phyloP scores from a whole-genome alignment of 2,797 vertebrate species.

The Pithecia hirsuta region DNA sequence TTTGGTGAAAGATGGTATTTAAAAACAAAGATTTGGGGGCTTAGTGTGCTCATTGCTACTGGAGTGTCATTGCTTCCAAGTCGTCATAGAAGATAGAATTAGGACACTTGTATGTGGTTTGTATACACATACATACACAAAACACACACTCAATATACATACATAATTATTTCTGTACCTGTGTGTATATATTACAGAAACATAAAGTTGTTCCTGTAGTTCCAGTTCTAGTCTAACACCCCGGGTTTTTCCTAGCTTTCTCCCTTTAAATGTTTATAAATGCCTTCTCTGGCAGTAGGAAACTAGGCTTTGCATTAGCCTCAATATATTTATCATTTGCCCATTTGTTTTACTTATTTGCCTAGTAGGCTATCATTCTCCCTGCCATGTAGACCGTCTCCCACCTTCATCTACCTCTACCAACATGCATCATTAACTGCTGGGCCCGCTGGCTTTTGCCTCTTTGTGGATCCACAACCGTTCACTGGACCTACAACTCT shows the following conservation, averaged over 20 bases:
- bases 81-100: not conserved
- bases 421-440: not conserved
- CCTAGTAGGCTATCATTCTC: not conserved
- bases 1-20: slow-evolving; percentile 44
- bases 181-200: not conserved
- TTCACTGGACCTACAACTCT: not conserved
- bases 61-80: not conserved
- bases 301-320: not conserved
- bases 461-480: not conserved
- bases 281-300: not conserved
- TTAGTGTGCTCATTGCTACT: not conserved
- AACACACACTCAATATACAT: not conserved
- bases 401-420: not conserved
- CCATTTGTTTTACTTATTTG: not conserved
- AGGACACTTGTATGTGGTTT: not conserved
- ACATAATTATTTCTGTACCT: not conserved
- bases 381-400: not conserved
- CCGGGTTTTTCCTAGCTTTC: not conserved
- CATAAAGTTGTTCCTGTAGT: not conserved
- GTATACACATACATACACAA: not conserved
- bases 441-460: not conserved
- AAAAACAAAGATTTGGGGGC: slow-evolving; percentile 30
- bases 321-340: slow-evolving; percentile 17
- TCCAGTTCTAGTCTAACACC: not conserved
- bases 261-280: not conserved